Evolutionary conservation across 1,140 invertebrate species (phyloP), one percentile per base, ranked within the genome.

Genomic region (Amphibalanus amphitrite): DNA sequence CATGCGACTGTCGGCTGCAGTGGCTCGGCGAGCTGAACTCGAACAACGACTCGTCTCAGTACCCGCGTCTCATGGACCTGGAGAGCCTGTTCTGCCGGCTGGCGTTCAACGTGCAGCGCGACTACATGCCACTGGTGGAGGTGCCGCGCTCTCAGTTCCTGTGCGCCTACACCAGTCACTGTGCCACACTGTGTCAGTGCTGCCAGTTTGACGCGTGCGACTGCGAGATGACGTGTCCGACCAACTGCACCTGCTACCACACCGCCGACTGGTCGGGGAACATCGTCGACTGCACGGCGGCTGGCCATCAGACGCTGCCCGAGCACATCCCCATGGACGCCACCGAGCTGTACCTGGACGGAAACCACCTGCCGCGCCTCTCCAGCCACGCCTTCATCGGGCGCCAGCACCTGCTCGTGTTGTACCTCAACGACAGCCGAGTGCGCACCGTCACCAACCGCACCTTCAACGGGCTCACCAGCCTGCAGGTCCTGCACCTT

Each of bases 171-270:
- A 90, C 92, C 80, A 90, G 90, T 15, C 93, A 95, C 77, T 96
- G 93, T 82, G 95, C 94, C 79, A 88, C 91, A 4, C 83, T 94
- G 65, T 95, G 93, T 77, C 91, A 95, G 78, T 95, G 93, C 82
- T 96, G 93, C 80, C 92, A 94, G 80, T 95, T 93, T 80, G 92
- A 94, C 79, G 91, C 92, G 69, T 95, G 93, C 82, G 92, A 94
- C 82, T 95, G 92, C 69, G 74, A 82, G 75, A 82, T 82, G 81
- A 79, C 75, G 6, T 82, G 81, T 72, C 81, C 81, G 1, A 73
- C 77, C 15, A 78, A 80, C 69, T 79, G 78, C 70, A 78, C 79
- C 4, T 81, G 80, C 65, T 77, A 76, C 73, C 80, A 93, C 81
- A 92, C 95, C 77, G 89, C 91, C 78, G 89, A 91, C 25, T 95